A percentile compares a stretch with the other conserved stretches of the same genome.
Conservation (phyloP, 2,113 vertebrate species). For the Bombycilla garrulus region DNA sequence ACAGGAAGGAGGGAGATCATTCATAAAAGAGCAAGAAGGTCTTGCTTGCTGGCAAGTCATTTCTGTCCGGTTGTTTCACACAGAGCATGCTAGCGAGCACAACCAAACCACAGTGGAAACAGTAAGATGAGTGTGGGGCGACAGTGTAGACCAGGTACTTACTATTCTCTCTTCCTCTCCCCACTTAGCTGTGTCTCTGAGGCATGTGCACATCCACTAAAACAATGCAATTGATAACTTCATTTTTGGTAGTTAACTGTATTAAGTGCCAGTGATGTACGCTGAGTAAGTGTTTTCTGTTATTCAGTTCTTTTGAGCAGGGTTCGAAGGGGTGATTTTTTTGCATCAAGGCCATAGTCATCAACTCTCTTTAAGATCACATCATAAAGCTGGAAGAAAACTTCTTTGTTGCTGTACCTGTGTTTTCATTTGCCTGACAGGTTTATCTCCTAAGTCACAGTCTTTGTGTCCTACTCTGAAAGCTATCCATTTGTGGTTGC, state of each 20-base stretch:
- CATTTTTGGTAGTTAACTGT: not conserved
- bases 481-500: not conserved
- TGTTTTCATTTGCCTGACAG: not conserved
- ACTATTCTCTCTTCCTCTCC: not conserved
- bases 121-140: not conserved
- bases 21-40: slow-evolving; percentile 30
- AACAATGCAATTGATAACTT: not conserved
- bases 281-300: not conserved
- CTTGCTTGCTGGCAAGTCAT: not conserved
- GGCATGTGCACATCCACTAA: not conserved
- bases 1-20: not conserved
- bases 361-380: not conserved
- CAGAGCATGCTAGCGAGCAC: not conserved
- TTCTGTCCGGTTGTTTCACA: not conserved
- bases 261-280: not conserved
- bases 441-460: not conserved
- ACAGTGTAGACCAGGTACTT: not conserved
- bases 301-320: not conserved
- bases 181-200: not conserved
- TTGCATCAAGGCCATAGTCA: not conserved
- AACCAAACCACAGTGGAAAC: not conserved
- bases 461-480: not conserved
- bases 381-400: not conserved
- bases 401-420: not conserved
- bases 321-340: not conserved